Conservation (phyloP, 2,888 invertebrate genomes). For the Rotaria sp. region DNA sequence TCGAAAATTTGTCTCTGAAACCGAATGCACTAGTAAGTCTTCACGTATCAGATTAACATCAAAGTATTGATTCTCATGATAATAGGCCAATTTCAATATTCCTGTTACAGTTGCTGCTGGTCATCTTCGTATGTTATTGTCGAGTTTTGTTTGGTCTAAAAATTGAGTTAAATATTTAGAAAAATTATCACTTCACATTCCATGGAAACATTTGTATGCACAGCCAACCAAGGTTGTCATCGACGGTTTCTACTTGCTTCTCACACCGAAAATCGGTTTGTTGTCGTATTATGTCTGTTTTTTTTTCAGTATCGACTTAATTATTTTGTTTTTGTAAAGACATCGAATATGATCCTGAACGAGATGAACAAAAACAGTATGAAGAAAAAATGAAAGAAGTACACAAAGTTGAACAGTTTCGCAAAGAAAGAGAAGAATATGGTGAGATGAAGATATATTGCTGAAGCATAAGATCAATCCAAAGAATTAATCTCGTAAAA, state of each 20-base stretch:
- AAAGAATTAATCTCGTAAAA: too few species aligned
- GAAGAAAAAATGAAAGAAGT: conserved; percentile 74
- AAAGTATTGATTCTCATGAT: conserved; percentile 35
- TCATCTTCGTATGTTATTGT: conserved; percentile 67
- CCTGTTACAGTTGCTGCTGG: conserved; percentile 89
- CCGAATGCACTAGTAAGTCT: conserved; percentile 23
- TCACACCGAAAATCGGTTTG: conserved; percentile 67
- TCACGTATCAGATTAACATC: not conserved
- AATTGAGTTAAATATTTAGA: conserved; percentile 51
- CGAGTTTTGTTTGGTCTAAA: not conserved
- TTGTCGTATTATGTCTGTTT: too few species aligned
- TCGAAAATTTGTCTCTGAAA: conserved; percentile 38
- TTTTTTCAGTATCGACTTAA: not conserved
- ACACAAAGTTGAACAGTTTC: not conserved
- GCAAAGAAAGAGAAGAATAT: not conserved
- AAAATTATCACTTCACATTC: conserved; percentile 77
- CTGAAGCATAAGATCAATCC: too few species aligned
- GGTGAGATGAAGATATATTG: not conserved
- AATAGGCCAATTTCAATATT: conserved; percentile 74
- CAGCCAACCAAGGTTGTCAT: conserved; percentile 81
- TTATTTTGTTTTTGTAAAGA: not conserved
- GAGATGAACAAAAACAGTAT: conserved; percentile 70
- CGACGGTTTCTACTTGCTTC: conserved; percentile 78
- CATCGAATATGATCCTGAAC: conserved; percentile 73
- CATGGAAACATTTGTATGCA: conserved; percentile 92